Evolutionary conservation across 2,797 vertebrate genomes (phyloP), one percentile per base, ranked within the genome.

Genomic region (Pipistrellus nathusii): DNA sequence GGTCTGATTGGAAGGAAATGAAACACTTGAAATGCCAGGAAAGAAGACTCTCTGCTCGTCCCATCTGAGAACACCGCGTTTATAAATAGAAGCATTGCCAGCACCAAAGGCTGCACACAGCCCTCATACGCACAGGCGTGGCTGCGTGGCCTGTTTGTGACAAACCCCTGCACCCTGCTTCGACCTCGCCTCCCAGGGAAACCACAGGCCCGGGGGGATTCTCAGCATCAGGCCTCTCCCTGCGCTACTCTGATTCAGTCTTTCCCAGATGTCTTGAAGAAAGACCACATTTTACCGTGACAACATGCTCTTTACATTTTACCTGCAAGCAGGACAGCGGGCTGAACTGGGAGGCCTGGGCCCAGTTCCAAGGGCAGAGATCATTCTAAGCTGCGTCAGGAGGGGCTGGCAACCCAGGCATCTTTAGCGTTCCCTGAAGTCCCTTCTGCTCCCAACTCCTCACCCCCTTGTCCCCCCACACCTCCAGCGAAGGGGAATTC

Each of bases 81-180:
- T 95, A 97, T 96, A 97, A 97, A 97, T 95, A 98, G 97, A 94
- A 91, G 25, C 94, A 73, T 38, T 83, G 32, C 78, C 73, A 89
- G 95, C 93, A 96, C 95, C 96, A 96, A 94, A 95, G 85, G 76
- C 95, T 96, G 64, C 32, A 0, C 81, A 68, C 75, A 95, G 95
- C 95, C 95, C 92, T 23, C 95, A 69, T 93, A 94, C 71, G 57
- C 64, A 85, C 90, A 80, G 96, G 85, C 96, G 94, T 76, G 93
- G 48, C 48, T 94, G 95, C 48, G 20, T 66, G 86, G 17, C 82
- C 94, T 95, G 82, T 95, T 96, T 95, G 89, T 91, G 95, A 75
- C 53, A 21, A 72, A 38, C 80, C 94, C 94, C 94, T 90, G 78
- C 57, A 87, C 44, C 81, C 41, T 72, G 30, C 80, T 41, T 41